Base-by-base conservation (phyloP, 2,797 vertebrate species). In the Podargus strigoides region DNA sequence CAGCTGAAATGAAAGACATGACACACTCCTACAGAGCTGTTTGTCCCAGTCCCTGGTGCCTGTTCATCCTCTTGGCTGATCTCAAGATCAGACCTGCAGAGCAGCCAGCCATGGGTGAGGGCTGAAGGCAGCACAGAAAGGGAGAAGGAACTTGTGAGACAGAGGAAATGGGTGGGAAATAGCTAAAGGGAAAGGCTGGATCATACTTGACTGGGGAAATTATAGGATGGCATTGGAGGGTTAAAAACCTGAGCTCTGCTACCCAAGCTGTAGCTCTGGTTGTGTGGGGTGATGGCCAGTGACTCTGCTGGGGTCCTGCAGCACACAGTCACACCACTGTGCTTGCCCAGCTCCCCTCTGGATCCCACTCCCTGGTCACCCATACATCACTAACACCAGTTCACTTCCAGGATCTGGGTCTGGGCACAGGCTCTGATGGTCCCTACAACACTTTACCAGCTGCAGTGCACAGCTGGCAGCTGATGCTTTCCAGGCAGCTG, bases 151-250 rank as follows among this genome's bases (percentile, higher is more conserved):
- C 30, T 86, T 72, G 19, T 11, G 77, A 50, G 47, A 17, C 1
- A 1, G 12, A 53, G 12, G 4, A 56, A 1, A 3, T 19, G 2
- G 1, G 4, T 37, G n/a, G 6, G 27, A 34, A 42, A 62, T 8
- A 27, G 13, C 14, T 30, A 34, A 47, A 4, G 13, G 11, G 0
- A 12, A 42, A 47, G 9, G 10, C 5, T 55, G 70, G 32, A 55
- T 50, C 14, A 3, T 39, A 24, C 14, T 10, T 9, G 28, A 10
- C 15, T 34, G 30, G 6, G n/a, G 4, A n/a, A 21, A n/a, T 17
- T 21, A 5, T 6, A 12, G 16, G 26, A 59, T 67, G 49, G 12
- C 16, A 6, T 1, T 23, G 32, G 4, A 67, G 70, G 16, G 5
- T 9, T 36, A 0, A 50, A 82, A 66, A 7, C 6, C 6, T 59